Conservation (phyloP, 1,140 invertebrate species). For the Neotoxoptera formosana region DNA sequence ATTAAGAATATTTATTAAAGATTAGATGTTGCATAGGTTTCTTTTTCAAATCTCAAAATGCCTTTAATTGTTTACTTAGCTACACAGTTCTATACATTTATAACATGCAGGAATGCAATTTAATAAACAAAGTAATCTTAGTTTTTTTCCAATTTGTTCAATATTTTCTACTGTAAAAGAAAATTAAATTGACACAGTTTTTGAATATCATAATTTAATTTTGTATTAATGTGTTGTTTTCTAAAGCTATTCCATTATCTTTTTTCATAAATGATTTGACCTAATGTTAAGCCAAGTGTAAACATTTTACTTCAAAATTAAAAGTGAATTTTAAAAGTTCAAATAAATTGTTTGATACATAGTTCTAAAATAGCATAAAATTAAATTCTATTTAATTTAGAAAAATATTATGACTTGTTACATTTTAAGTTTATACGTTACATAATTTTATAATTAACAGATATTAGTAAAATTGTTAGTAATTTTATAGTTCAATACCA, state of each 20-base stretch:
- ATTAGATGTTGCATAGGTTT: not conserved
- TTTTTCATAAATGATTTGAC: too few relatives aligned
- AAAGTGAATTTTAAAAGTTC: too few relatives aligned
- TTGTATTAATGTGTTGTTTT: not conserved
- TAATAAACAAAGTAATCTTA: not conserved
- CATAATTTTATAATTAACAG: not conserved
- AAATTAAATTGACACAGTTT: not conserved
- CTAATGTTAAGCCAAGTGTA: too few relatives aligned
- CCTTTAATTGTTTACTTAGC: not conserved
- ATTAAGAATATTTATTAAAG: not conserved
- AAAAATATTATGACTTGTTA: too few relatives aligned
- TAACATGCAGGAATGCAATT: not conserved
- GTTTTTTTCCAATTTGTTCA: too few relatives aligned
- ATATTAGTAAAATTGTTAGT: not conserved
- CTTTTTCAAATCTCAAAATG: not conserved
- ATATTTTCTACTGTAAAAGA: not conserved
- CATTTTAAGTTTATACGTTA: too few relatives aligned
- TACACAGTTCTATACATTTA: not conserved
- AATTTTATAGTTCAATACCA: not conserved
- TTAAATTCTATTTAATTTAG: too few relatives aligned
- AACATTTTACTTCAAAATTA: too few relatives aligned
- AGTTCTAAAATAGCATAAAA: too few relatives aligned
- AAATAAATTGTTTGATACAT: too few relatives aligned
- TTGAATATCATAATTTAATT: not conserved
- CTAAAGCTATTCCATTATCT: not conserved